These are phyloP conservation scores for Lonchura striata DNA, from an alignment of 2,113 vertebrate species.

Conservation along the genomic window DNA sequence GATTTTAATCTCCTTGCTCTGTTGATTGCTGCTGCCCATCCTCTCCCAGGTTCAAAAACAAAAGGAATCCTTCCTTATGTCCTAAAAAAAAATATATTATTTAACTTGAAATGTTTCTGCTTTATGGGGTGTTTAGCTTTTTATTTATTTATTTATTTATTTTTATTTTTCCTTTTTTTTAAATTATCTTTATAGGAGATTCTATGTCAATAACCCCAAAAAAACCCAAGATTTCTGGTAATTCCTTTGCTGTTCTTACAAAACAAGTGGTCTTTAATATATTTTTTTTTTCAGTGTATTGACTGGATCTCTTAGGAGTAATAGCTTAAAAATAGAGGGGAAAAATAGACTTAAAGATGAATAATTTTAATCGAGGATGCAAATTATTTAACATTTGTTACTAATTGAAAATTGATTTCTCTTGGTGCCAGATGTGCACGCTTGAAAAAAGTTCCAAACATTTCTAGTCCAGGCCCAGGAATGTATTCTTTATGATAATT, in stretches of 20 bases:
- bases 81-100: not conserved
- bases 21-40: not conserved
- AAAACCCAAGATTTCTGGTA: not conserved
- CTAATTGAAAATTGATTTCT: not conserved
- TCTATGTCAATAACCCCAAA: not conserved
- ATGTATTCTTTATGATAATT: too few species aligned
- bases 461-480: not conserved
- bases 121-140: not conserved
- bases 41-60: not conserved
- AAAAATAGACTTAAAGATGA: not conserved
- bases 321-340: not conserved
- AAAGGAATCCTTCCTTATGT: not conserved
- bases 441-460: not conserved
- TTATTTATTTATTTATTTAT: too few species aligned
- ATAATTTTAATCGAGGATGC: not conserved
- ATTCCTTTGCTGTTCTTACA: not conserved
- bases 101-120: not conserved
- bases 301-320: not conserved
- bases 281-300: not conserved
- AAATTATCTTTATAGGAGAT: not conserved
- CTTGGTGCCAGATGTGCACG: not conserved
- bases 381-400: not conserved
- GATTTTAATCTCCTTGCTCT: not conserved
- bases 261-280: not conserved
- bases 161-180: too few species aligned